Conservation (phyloP, 1,140 invertebrate species). For the Tribolium castaneum region DNA sequence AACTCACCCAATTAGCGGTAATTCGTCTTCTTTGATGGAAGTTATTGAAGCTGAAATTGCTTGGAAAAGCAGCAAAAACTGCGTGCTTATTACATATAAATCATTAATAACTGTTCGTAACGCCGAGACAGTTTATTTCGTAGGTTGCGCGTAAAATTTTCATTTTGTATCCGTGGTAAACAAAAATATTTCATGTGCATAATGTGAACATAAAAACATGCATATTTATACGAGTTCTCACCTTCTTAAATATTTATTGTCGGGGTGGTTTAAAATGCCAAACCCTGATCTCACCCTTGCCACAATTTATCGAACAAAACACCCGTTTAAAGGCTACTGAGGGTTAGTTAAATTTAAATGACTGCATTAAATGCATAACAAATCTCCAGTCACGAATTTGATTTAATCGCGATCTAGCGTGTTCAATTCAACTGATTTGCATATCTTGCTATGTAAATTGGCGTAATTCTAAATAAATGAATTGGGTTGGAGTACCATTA, state of each 20-base stretch:
- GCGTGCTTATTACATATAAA: constrained; percentile 28
- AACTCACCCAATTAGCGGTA: constrained; percentile 3
- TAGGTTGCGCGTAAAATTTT: background rate
- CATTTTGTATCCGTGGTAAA: background rate
- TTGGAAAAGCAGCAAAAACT: background rate
- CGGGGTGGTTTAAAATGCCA: background rate
- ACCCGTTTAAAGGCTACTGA: constrained; percentile 15
- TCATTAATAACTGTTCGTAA: background rate
- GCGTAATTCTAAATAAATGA: constrained; percentile 24
- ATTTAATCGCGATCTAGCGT: constrained; percentile 32
- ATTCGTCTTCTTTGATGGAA: background rate
- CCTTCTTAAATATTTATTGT: too few species aligned
- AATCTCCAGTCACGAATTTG: constrained; percentile 32
- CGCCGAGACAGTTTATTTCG: background rate
- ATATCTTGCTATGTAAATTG: constrained; percentile 38
- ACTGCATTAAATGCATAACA: constrained; percentile 37
- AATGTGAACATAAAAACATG: constrained; percentile 17
- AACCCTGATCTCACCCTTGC: background rate
- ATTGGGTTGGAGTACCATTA: constrained; percentile 20
- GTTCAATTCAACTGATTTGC: constrained; percentile 22
- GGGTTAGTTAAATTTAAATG: constrained; percentile 22
- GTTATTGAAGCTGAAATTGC: too few species aligned
- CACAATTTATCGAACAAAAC: constrained; percentile 2
- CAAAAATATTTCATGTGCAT: constrained; percentile 8
- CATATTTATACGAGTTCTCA: background rate